A percentile compares a stretch with the other conserved stretches of the same genome.
Conservation (phyloP, 2,888 invertebrate species). For the Hydraecia micacea region DNA sequence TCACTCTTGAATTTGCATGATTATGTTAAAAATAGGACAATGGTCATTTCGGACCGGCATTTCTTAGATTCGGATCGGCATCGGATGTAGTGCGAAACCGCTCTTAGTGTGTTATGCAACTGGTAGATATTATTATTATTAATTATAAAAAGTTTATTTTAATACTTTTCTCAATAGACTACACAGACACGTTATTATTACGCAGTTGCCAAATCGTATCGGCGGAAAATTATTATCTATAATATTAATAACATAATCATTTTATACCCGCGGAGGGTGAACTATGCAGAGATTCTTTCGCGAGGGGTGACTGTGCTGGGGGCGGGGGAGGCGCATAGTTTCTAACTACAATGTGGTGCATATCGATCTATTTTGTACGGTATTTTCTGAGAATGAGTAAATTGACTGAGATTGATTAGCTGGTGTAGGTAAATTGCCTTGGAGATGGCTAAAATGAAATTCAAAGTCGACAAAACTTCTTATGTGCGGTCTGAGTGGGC, state of each 20-base stretch:
- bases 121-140: background rate
- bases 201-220: slow-evolving; percentile 17
- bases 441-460: no score
- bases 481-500: no score
- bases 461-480: no score
- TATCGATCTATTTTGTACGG: slow-evolving; percentile 33
- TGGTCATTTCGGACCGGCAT: no score
- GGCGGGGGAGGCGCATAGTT: slow-evolving; percentile 65
- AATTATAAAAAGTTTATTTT: background rate
- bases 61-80: no score
- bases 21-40: no score
- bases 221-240: slow-evolving; percentile 35
- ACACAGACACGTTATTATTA: background rate
- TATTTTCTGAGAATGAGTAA: slow-evolving; percentile 13
- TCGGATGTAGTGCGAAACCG: no score
- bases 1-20: no score
- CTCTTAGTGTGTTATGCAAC: no score
- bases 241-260: slow-evolving; percentile 63
- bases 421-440: background rate
- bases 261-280: slow-evolving; percentile 63
- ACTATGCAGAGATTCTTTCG: slow-evolving; percentile 71
- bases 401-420: slow-evolving; percentile 5
- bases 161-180: background rate
- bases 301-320: slow-evolving; percentile 58
- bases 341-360: slow-evolving; percentile 38